Conservation (phyloP, 2,113 vertebrate species). For the Pelvicachromis taeniatus region DNA sequence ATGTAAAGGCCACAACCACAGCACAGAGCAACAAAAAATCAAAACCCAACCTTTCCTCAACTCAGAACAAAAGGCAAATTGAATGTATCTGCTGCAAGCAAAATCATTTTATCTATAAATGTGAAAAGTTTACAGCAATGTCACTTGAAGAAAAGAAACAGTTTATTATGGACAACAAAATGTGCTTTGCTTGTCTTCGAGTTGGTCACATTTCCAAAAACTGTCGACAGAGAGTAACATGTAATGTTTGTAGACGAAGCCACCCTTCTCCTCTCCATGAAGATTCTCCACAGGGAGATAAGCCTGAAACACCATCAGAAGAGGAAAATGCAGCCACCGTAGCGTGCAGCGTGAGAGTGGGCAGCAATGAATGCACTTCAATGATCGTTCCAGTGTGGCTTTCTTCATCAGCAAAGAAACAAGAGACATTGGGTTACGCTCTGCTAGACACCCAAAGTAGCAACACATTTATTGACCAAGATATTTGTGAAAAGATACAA, state of each 20-base stretch:
- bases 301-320: background rate
- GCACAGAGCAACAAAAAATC: background rate
- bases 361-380: background rate
- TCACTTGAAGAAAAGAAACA: background rate
- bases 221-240: background rate
- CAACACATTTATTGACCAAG: background rate
- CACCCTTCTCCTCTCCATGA: background rate
- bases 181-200: background rate
- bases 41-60: background rate
- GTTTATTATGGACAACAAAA: background rate
- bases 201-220: background rate
- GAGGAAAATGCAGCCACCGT: background rate
- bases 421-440: background rate
- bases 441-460: background rate
- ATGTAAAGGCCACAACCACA: background rate
- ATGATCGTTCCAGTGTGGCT: slow-evolving; percentile 6
- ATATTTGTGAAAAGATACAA: background rate
- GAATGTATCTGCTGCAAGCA: background rate
- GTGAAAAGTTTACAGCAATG: background rate
- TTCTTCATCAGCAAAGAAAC: background rate
- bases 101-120: background rate
- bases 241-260: background rate
- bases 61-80: background rate
- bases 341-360: background rate
- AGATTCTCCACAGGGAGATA: background rate